These are phyloP conservation scores for Nipponacmea schrenckii DNA, from an alignment of 2,888 invertebrate genomes.

Conservation along the genomic window DNA sequence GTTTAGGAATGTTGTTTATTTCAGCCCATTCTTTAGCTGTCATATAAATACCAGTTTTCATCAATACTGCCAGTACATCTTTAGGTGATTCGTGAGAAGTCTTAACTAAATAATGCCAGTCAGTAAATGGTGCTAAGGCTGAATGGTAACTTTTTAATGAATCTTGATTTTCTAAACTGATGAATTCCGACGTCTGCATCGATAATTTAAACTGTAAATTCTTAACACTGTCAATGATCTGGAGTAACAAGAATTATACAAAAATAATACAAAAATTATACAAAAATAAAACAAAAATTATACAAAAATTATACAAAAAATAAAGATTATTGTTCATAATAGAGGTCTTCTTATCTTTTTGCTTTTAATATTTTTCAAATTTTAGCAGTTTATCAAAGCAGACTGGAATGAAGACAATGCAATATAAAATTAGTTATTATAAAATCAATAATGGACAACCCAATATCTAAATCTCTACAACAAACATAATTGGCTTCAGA, in stretches of 20 bases:
- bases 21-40: slow-evolving; percentile 54
- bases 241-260: too few species aligned
- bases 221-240: slow-evolving; percentile 60
- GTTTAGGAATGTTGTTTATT: slow-evolving; percentile 39
- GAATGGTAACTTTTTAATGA: slow-evolving; percentile 31
- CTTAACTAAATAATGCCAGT: slow-evolving; percentile 51
- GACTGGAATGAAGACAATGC: too few species aligned
- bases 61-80: slow-evolving; percentile 51
- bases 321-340: too few species aligned
- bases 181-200: slow-evolving; percentile 38
- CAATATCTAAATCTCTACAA: too few species aligned
- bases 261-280: background rate
- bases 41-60: slow-evolving; percentile 51
- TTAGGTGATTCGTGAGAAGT: slow-evolving; percentile 40
- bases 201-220: slow-evolving; percentile 50
- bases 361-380: too few species aligned
- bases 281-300: background rate
- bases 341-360: too few species aligned
- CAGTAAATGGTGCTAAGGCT: slow-evolving; percentile 41
- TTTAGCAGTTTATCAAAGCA: too few species aligned
- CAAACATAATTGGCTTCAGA: too few species aligned
- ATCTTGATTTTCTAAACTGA: slow-evolving; percentile 35
- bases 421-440: too few species aligned
- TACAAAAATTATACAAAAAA: background rate
- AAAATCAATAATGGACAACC: too few species aligned